Evolutionary conservation across 1,140 invertebrate genomes (phyloP), one percentile per base, ranked within the genome.

Genomic region (Drosophila seguyi): DNA sequence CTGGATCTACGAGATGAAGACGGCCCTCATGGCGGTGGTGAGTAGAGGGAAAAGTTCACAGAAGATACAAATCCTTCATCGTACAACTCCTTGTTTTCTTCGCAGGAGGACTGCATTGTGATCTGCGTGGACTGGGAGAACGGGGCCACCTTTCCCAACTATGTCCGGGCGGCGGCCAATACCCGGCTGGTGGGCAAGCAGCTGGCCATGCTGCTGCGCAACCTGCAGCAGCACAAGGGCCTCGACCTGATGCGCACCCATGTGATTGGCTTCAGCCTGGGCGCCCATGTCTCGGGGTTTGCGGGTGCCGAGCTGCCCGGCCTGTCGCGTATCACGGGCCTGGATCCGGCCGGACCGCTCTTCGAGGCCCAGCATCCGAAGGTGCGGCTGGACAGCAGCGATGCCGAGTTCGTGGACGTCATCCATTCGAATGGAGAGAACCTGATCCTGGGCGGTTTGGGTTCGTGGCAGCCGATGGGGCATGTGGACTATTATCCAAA

Each of bases 91-190:
- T n/a, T n/a, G n/a, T n/a, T n/a, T n/a, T n/a, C n/a, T n/a, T n/a
- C n/a, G n/a, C n/a, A 98, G 97, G 96, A 96, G 93, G 96, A 98
- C 82, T 95, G 96, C 73, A 98, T 98, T 91, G 95, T 98, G 0
- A 96, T 99, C 29, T 97, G 97, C 84, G 97, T 99, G 5, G 97
- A 99, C 91, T 99, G 98, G 98, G 97, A 97, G 74, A 96, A 96
- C 27, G 98, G 98, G 1, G 97, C 98, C 4, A 95, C 95, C 0
- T 95, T 98, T 79, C 98, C 98, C 0, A 98, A 98, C 91, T 99
- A 99, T 91, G 96, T 98, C 0, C 94, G 98, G 76, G 98, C 98
- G 0, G 97, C 97, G 0, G 97, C 98, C 31, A 99, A 99, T 87
- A 98, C 98, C 0, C 94, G 98, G 48, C 93, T 99, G 10, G 98